These are phyloP conservation scores for Spodoptera frugiperda DNA, from an alignment of 1,140 invertebrate genomes.

Conservation along the genomic window DNA sequence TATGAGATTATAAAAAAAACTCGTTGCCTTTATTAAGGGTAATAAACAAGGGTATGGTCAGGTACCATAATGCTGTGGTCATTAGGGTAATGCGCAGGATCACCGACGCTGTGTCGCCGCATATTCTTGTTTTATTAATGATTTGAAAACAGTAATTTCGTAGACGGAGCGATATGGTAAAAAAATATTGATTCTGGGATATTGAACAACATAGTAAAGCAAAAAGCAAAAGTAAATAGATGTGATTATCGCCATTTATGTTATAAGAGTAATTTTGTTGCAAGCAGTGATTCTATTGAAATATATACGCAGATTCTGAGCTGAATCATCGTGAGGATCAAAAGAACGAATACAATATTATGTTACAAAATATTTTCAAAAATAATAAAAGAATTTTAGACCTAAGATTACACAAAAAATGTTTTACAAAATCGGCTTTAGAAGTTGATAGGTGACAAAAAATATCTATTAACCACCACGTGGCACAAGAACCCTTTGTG, in stretches of 20 bases:
- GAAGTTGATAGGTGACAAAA: not conserved
- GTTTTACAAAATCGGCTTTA: too few species aligned
- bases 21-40: slow-evolving; percentile 81
- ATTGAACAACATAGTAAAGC: not conserved
- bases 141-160: slow-evolving; percentile 33
- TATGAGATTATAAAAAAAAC: slow-evolving; percentile 77
- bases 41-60: slow-evolving; percentile 79
- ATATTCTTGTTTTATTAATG: slow-evolving; percentile 48
- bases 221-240: too few species aligned
- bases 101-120: slow-evolving; percentile 73
- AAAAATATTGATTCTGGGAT: slow-evolving; percentile 27
- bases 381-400: not conserved
- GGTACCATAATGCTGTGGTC: slow-evolving; percentile 71
- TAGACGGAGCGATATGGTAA: slow-evolving; percentile 29
- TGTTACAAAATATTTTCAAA: not conserved
- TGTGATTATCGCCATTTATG: too few species aligned
- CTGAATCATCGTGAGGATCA: not conserved
- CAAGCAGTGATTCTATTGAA: too few species aligned
- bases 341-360: too few species aligned
- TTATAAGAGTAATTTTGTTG: too few species aligned
- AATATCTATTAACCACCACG: slow-evolving; percentile 52
- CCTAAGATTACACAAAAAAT: too few species aligned
- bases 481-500: slow-evolving; percentile 65
- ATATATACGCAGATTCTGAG: too few species aligned
- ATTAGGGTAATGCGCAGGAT: slow-evolving; percentile 71